A percentile compares a stretch with the other conserved stretches of the same genome.
phyloP scores from a whole-genome alignment of 2,797 vertebrate species.

The Simalia tracyae region DNA sequence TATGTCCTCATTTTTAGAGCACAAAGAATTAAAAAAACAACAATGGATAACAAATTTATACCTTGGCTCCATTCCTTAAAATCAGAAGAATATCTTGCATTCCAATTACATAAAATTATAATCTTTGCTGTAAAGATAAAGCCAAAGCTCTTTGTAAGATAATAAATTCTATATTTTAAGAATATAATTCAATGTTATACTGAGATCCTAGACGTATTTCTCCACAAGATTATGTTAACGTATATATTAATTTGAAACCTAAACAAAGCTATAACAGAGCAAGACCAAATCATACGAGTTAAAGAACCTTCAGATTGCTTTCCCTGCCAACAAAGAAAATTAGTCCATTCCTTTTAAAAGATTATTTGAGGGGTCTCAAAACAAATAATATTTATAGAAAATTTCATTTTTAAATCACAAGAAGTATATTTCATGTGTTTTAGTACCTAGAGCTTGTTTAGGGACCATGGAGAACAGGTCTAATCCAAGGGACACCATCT shows the following conservation, averaged over 20 bases:
- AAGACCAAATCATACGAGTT: background rate
- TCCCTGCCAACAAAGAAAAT: no score
- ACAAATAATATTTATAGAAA: no score
- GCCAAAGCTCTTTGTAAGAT: background rate
- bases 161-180: background rate
- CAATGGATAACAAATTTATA: background rate
- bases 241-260: background rate
- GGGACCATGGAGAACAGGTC: no score
- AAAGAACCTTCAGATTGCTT: background rate
- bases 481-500: no score
- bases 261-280: background rate
- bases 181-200: background rate
- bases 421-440: no score
- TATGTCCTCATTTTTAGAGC: background rate
- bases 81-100: background rate
- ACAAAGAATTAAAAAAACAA: background rate
- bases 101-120: background rate
- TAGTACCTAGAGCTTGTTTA: no score
- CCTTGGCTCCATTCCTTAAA: background rate
- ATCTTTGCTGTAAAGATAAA: background rate
- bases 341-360: no score
- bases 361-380: no score
- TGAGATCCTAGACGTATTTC: background rate
- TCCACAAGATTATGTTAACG: background rate
- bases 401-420: no score